Evolutionary conservation across 2,797 vertebrate species (phyloP), one percentile per base, ranked within the genome.

Genomic region (Chromis chromis): DNA sequence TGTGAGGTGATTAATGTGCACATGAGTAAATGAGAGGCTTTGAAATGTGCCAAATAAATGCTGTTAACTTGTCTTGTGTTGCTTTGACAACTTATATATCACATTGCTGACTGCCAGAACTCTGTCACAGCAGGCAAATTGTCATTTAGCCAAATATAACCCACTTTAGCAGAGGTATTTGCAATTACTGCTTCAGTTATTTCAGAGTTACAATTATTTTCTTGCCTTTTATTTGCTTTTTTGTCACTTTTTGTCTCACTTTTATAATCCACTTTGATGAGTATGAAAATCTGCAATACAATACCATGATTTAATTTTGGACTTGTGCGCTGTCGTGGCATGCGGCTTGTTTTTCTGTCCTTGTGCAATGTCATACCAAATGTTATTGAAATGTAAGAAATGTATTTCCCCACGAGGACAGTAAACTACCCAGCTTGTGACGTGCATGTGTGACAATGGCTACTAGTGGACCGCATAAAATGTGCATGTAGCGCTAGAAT

Each of bases 391-490:
- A 36, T 12, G 56, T 50, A 49, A 56, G 13, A 80, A 76, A 75
- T 76, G 57, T 72, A 28, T 62, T 74, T 53, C 55, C 44, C 70
- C 71, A 73, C 33, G 31, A 52, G 57, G 50, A 70, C 53, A 52
- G 31, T 60, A 58, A 86, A 79, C 19, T 50, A 67, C 76, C 50
- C 21, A 58, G 58, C 52, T 54, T 39, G 36, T 57, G 17, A 13
- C 67, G 72, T 69, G 59, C 52, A 46, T 85, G 61, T 56, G 53
- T 71, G 66, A 74, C 70, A 17, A 66, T 22, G 64, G 71, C 59
- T 53, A 48, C 44, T 46, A 28, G 21, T 4, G 7, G 21, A 61
- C 71, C 67, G 31, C 70, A 70, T 57, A 25, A 42, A 84, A 79
- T 39, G 27, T 39, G 63, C 72, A 70, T 73, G 65, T 62, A 42